Conservation (phyloP, 2,113 vertebrate genomes). For the Phylloscopus trochilus region DNA sequence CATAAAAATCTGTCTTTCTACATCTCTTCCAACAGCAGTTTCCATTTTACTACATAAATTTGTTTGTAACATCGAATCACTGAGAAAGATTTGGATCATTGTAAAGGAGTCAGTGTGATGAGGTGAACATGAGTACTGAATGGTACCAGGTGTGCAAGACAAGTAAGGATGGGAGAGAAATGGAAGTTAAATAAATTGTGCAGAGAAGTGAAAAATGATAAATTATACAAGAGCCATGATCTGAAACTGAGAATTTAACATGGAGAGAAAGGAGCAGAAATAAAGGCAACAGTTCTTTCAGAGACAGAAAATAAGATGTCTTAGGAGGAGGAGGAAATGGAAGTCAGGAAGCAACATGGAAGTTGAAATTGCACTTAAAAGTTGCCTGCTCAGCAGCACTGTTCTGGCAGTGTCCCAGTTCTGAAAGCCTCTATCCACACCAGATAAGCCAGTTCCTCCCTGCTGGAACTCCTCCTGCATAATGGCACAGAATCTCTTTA, state of each 20-base stretch:
- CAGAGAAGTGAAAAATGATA: background rate
- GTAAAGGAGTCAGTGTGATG: background rate
- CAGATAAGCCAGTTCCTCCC: slow-evolving; percentile 19
- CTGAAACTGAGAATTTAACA: background rate
- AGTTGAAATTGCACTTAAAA: background rate
- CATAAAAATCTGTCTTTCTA: background rate
- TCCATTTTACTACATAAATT: background rate
- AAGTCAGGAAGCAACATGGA: background rate
- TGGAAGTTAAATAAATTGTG: background rate
- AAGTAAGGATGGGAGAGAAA: background rate
- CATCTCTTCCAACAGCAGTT: background rate
- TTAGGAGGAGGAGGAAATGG: background rate
- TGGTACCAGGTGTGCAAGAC: background rate
- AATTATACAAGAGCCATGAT: background rate
- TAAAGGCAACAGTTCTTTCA: background rate
- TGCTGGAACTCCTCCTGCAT: background rate
- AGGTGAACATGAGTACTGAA: background rate
- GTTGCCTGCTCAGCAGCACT: background rate
- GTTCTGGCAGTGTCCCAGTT: background rate
- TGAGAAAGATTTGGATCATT: background rate
- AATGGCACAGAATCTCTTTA: background rate
- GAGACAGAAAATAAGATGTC: background rate
- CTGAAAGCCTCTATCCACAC: background rate
- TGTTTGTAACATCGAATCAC: background rate
- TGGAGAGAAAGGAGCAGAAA: background rate